Conservation (phyloP, 2,888 invertebrate species). For the Leptura quadrifasciata region DNA sequence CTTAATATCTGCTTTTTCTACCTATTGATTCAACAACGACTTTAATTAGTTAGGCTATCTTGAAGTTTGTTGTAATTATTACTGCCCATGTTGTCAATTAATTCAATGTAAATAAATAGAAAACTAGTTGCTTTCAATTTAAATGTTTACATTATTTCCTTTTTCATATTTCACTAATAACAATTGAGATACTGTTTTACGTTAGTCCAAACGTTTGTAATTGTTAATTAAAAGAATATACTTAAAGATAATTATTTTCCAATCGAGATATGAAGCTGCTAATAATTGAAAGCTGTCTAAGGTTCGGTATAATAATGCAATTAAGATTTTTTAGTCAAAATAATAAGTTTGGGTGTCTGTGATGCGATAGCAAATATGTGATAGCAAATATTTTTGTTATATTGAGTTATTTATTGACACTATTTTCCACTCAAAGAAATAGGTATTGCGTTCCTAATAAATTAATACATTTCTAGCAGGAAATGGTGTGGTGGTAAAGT, state of each 20-base stretch:
- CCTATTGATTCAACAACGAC: neutral
- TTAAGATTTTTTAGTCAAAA: neutral
- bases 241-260: neutral
- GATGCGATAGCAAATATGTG: too few relatives aligned
- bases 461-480: neutral
- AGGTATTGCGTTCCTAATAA: neutral
- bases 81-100: neutral
- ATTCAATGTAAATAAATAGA: neutral
- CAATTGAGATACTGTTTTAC: neutral
- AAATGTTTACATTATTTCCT: neutral
- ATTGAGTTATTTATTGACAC: neutral
- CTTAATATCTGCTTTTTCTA: neutral
- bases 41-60: neutral
- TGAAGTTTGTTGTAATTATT: neutral
- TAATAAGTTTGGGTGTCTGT: neutral
- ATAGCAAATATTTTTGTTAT: neutral
- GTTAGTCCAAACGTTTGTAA: neutral
- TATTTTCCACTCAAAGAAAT: neutral
- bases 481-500: neutral
- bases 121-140: neutral
- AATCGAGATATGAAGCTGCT: conserved; percentile 2
- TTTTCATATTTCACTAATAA: neutral
- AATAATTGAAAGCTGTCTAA: neutral
- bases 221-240: neutral
- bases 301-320: neutral